Base-by-base conservation (phyloP, 2,797 vertebrate genomes). In the Gouania willdenowi region DNA sequence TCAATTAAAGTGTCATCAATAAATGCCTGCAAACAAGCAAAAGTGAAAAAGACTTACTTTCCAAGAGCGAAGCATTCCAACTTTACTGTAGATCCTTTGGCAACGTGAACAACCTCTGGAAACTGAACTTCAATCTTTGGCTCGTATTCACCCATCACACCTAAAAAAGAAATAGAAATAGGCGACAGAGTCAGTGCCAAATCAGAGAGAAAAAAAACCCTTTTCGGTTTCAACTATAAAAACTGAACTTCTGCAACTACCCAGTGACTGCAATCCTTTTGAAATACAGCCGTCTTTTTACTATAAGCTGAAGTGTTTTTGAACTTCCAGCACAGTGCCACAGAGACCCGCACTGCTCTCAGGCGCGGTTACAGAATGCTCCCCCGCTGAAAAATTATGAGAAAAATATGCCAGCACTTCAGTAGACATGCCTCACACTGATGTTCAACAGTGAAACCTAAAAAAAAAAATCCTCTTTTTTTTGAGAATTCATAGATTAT, bases 81-180 rank as follows among this genome's bases (percentile, higher is more conserved):
- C 53, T 92, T 94, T 27, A 94, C 92, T 0, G 91, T 95, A 48
- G 93, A 88, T 77, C 94, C 94, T 87, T 92, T 95, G 5, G 94
- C 92, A 21, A 94, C 90, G 0, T 92, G 91, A 57, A 98, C 92
- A 0, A 84, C 79, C 70, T 99, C 96, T 50, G 95, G 95, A 83
- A 99, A 96, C 77, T 97, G 95, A 57, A 98, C 94, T 87, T 99
- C 97, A 82, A 99, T 98, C 88, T 98, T 98, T 47, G 97, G 97
- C 70, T 98, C 96, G 1, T 98, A 98, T 86, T 98, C 96, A 38
- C 96, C 95, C 96, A 98, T 98, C 61, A 95, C 88, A 71, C 96
- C 96, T 98, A 76, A 62, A 56, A 79, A 27, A 72, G 30, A 73
- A 73, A 64, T 21, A 19, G 10, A 75, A 61, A 80, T 18, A 9